Evolutionary conservation across 2,113 vertebrate species (phyloP).

Genomic region (Thryonomys swinderianus): DNA sequence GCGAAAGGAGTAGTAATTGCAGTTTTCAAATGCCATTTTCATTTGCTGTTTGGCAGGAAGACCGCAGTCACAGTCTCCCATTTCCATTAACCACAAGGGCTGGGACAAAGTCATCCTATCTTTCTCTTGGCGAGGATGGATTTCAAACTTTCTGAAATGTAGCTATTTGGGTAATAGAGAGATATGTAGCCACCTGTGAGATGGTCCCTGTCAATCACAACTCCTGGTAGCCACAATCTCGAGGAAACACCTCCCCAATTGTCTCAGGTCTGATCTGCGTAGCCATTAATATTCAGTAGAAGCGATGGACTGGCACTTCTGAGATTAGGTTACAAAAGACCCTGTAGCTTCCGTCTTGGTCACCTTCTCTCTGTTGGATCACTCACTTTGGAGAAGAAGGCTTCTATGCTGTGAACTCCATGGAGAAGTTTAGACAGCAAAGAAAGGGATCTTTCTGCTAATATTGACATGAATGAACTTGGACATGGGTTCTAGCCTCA

Average conservation of each 20-base stretch:
- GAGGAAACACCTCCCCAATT: background rate
- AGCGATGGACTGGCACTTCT: background rate
- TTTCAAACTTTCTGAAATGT: background rate
- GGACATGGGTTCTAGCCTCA: background rate
- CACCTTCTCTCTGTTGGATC: background rate
- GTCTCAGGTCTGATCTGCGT: background rate
- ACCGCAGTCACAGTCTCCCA: background rate
- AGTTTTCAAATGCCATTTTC: slow-evolving; percentile 64
- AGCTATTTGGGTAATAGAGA: background rate
- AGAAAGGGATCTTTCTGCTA: background rate
- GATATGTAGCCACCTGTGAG: background rate
- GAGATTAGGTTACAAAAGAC: background rate
- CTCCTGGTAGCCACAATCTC: background rate
- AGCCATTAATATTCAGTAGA: background rate
- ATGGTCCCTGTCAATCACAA: background rate
- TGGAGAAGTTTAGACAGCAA: background rate
- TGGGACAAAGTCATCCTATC: slow-evolving; percentile 56
- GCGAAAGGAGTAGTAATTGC: slow-evolving; percentile 45
- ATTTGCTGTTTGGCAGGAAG: slow-evolving; percentile 64
- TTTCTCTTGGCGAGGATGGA: background rate
- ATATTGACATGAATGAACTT: background rate
- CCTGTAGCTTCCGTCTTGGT: background rate
- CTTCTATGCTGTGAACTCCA: background rate
- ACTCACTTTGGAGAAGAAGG: background rate
- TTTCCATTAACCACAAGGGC: slow-evolving; percentile 58